Base-by-base conservation (phyloP, 2,888 invertebrate genomes). In the Hydraecia micacea region DNA sequence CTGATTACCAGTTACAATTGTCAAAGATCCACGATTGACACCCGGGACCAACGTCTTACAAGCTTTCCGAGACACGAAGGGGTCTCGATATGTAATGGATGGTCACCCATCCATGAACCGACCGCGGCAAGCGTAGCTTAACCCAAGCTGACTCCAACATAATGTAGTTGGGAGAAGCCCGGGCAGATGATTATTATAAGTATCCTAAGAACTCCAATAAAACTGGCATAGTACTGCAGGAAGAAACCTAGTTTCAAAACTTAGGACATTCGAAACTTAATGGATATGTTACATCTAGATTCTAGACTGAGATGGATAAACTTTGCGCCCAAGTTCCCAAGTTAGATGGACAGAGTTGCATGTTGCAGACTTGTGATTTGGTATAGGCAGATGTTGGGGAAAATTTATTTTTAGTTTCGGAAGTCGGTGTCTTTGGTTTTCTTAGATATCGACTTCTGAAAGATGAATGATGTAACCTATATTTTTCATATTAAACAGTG, bases 231-330 rank as follows among this genome's bases (percentile, higher is more conserved):
- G 46, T 13, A 25, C 7, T 66, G 5, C 79, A 46, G 18, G 25
- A 65, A 1, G 15, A 32, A 18, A 49, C 18, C 25, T 32, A n/a
- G 68, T 58, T 58, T n/a, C n/a, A 58, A 69, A 69, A 77, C 52
- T 62, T 62, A n/a, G n/a, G 25, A 21, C 39, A 62, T 60, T 21
- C 15, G 18, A 25, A 77, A 77, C 32, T 69, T 80, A 9, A 49
- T n/a, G 36, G 58, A 49, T 46, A 67, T 39, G 46, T 39, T 68
- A 49, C 39, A 49, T 49, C 46, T 58, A 67, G 58, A 28, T 28
- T 55, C 21, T 46, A 25, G 46, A 58, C 46, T 0, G 55, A 25
- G 46, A 67, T 77, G 49, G 80, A 9, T 79, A 77, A 77, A 77
- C 46, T 77, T 77, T 49, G 79, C 25, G 58, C 4, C 25, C 25